A percentile compares a stretch with the other conserved stretches of the same genome.
phyloP scores from a whole-genome alignment of 1,140 invertebrate species.

The Thaumetopoea pityocampa region DNA sequence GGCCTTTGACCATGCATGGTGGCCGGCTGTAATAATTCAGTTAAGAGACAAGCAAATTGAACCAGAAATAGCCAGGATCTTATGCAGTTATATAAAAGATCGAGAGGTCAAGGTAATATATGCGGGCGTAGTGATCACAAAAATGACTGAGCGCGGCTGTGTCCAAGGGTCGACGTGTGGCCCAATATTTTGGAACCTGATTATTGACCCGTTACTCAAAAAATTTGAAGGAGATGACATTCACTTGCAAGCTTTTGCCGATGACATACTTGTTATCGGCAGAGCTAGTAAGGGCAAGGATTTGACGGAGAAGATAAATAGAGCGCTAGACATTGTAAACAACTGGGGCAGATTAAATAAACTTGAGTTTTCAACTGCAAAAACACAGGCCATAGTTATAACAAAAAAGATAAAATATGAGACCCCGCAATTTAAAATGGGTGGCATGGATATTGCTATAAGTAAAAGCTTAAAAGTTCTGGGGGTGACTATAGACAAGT shows the following conservation, averaged over 20 bases:
- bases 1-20: slow-evolving; percentile 41
- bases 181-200: slow-evolving; percentile 24
- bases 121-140: not conserved
- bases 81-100: not conserved
- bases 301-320: not conserved
- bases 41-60: slow-evolving; percentile 12
- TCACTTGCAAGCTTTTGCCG: slow-evolving; percentile 22
- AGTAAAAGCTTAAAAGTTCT: not conserved
- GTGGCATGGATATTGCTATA: not conserved
- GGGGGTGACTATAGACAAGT: slow-evolving; percentile 3
- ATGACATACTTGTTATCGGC: slow-evolving; percentile 16
- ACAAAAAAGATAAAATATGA: slow-evolving; percentile 4
- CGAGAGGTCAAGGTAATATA: slow-evolving; percentile 1
- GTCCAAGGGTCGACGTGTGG: slow-evolving; percentile 24
- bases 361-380: slow-evolving; percentile 6
- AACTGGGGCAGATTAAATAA: slow-evolving; percentile 6
- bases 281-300: not conserved
- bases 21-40: slow-evolving; percentile 14
- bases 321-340: not conserved
- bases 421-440: not conserved
- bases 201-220: slow-evolving; percentile 17
- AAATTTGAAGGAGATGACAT: not conserved
- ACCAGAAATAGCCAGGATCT: not conserved
- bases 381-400: slow-evolving; percentile 6
- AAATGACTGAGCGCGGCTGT: slow-evolving; percentile 8